Evolutionary conservation across 2,113 vertebrate genomes (phyloP).

Genomic region (Nycticryphes semicollaris): DNA sequence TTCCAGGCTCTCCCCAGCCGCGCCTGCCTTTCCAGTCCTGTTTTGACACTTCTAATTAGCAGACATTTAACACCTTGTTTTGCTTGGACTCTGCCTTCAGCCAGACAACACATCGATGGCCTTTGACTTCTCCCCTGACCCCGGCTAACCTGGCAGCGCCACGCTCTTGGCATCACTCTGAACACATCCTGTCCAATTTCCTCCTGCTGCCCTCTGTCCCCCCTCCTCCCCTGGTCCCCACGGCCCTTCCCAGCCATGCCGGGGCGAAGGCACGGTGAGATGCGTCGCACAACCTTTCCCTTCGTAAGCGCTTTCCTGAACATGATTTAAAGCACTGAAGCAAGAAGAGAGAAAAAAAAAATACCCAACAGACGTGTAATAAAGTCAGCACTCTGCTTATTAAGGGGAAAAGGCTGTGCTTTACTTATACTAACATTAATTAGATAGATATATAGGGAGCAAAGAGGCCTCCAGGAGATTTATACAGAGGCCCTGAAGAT

Average conservation of each 20-base stretch:
- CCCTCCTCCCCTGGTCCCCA: conserved; percentile 48
- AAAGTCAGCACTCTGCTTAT: conserved; percentile 86
- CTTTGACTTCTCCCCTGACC: conserved; percentile 60
- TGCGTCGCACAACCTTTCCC: conserved; percentile 60
- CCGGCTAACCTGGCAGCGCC: conserved; percentile 20
- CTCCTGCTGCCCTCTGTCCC: conserved; percentile 8
- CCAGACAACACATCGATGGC: conserved; percentile 71
- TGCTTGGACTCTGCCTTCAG: conserved; percentile 57
- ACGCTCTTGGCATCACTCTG: conserved; percentile 27
- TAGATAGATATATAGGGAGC: conserved; percentile 79
- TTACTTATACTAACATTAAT: conserved; percentile 82
- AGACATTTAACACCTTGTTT: conserved; percentile 76
- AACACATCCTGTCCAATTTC: conserved; percentile 55
- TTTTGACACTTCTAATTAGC: conserved; percentile 71
- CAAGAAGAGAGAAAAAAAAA: conserved; percentile 45
- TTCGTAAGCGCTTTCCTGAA: conserved; percentile 77
- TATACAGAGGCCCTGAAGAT: conserved; percentile 30
- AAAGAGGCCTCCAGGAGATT: conserved; percentile 59
- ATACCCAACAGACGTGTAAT: conserved; percentile 65
- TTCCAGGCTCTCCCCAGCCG: neutral
- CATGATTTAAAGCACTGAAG: conserved; percentile 78
- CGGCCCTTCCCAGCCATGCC: neutral
- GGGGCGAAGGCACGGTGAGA: conserved; percentile 31
- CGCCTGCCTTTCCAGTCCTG: conserved; percentile 22
- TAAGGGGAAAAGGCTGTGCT: conserved; percentile 82